These are phyloP conservation scores for Pristionchus maxplancki DNA, from an alignment of 2,888 invertebrate species.

Conservation along the genomic window DNA sequence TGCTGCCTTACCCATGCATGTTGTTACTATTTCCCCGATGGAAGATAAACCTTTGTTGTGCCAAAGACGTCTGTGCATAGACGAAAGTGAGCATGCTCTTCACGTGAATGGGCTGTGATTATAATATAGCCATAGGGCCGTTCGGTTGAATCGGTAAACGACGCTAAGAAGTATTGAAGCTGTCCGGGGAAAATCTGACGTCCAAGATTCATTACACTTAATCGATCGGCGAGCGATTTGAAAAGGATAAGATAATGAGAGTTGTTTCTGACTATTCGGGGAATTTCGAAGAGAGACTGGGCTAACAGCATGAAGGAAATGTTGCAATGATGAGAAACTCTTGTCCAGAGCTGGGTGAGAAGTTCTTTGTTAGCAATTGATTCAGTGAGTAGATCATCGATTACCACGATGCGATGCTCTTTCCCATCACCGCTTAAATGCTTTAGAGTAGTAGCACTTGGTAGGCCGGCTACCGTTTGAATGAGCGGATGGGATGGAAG, in stretches of 20 bases:
- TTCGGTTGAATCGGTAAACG: not conserved
- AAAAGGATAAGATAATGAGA: not conserved
- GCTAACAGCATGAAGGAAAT: not conserved
- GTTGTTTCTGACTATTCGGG: not conserved
- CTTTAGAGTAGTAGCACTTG: not conserved
- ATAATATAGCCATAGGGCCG: not conserved
- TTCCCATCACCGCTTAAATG: not conserved
- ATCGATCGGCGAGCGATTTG: not conserved
- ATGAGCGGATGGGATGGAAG: not conserved
- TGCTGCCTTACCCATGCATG: no score
- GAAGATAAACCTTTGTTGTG: not conserved
- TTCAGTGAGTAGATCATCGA: not conserved
- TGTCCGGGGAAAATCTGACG: not conserved
- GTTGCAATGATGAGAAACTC: not conserved
- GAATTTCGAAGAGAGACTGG: conserved; percentile 19
- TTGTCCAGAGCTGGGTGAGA: not conserved
- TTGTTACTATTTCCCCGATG: no score
- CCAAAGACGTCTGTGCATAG: conserved; percentile 8
- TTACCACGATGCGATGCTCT: not conserved
- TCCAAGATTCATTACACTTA: not conserved
- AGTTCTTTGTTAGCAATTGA: not conserved
- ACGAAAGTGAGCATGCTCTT: not conserved
- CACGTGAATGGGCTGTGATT: not conserved
- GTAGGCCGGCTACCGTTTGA: not conserved
- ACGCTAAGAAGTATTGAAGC: not conserved